A percentile compares a stretch with the other conserved stretches of the same genome.
Conservation (phyloP, 1,140 invertebrate species). For the Scylla paramamosain region DNA sequence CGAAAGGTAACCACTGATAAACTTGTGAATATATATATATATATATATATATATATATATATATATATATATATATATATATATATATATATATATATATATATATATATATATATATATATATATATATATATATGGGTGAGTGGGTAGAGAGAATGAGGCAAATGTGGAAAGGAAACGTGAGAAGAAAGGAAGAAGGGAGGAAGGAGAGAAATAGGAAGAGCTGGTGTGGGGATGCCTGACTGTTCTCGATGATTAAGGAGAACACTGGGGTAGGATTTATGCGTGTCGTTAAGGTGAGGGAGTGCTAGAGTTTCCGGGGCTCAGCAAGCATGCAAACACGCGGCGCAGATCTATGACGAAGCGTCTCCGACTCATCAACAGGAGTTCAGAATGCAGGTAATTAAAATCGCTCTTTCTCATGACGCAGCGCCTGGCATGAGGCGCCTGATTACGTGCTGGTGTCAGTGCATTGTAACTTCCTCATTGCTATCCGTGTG, state of each 20-base stretch:
- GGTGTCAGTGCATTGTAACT: too few relatives aligned
- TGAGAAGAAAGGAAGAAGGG: neutral
- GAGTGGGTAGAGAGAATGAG: neutral
- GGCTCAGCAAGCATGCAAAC: neutral
- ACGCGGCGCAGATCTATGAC: neutral
- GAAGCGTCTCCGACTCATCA: neutral
- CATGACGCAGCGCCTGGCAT: too few relatives aligned
- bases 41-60: constrained; percentile 32
- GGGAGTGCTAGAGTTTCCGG: neutral
- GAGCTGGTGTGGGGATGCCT: neutral
- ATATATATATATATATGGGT: constrained; percentile 25
- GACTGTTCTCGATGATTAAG: neutral
- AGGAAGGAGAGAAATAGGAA: neutral
- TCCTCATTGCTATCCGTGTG: too few relatives aligned
- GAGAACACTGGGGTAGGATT: neutral
- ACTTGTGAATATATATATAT: neutral
- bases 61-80: constrained; percentile 32
- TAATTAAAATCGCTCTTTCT: neutral
- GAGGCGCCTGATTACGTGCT: too few relatives aligned
- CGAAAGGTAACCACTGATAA: too few relatives aligned
- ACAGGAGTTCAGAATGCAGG: neutral
- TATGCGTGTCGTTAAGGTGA: constrained; percentile 11
- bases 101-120: constrained; percentile 27
- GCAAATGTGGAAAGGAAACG: neutral
- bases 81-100: constrained; percentile 32